A percentile compares a stretch with the other conserved stretches of the same genome.
Evolutionary conservation across 2,888 invertebrate species (phyloP).

Genomic region (Heliothis peltigera): DNA sequence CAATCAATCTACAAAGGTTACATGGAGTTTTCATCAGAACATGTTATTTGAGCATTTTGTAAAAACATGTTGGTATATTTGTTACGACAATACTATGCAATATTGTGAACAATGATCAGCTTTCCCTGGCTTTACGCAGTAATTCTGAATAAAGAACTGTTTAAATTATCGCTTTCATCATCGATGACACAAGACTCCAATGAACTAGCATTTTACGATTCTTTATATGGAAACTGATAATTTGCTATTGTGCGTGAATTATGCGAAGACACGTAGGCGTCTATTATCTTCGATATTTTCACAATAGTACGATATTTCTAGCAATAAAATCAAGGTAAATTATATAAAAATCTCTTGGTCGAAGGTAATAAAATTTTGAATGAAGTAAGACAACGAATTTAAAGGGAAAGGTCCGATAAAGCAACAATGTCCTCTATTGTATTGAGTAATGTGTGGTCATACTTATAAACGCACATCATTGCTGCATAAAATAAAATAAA

Average conservation of each 20-base stretch:
- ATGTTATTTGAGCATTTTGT: too few relatives aligned
- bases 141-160: conserved; percentile 21
- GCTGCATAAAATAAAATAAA: too few relatives aligned
- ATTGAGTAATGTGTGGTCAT: background rate
- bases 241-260: conserved; percentile 36
- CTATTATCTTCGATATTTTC: conserved; percentile 24
- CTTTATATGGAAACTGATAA: conserved; percentile 45
- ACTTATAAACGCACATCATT: background rate
- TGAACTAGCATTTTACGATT: conserved; percentile 36
- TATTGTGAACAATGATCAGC: background rate
- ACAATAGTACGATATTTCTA: conserved; percentile 9
- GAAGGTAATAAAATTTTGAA: background rate
- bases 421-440: background rate
- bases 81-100: background rate
- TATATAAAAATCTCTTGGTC: background rate
- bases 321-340: background rate
- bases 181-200: conserved; percentile 42
- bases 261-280: conserved; percentile 35
- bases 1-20: too few relatives aligned
- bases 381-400: background rate
- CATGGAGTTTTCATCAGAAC: too few relatives aligned
- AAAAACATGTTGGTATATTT: too few relatives aligned
- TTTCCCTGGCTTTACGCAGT: conserved; percentile 4
- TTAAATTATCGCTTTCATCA: conserved; percentile 30
- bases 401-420: background rate